Percentiles rank a stretch among this genome's conserved stretches.
Conservation (phyloP, 2,797 vertebrate species). For the Darevskia nairensis region DNA sequence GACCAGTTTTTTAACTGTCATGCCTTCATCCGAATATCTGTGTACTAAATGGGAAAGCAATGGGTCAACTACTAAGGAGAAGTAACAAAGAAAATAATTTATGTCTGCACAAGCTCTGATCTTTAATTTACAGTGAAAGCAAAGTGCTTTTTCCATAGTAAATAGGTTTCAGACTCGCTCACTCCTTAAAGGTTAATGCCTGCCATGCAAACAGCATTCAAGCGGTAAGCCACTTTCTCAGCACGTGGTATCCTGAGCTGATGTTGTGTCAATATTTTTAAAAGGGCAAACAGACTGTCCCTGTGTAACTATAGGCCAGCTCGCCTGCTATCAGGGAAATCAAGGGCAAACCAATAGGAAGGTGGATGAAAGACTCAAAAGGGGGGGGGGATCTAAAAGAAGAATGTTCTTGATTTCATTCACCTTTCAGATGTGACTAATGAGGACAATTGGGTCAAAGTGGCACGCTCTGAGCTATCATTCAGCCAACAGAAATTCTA, state of each 20-base stretch:
- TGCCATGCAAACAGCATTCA: conserved; percentile 32
- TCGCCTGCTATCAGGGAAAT: conserved; percentile 2
- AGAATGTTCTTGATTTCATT: conserved; percentile 7
- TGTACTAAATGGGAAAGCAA: conserved; percentile 20
- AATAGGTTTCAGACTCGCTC: conserved; percentile 29
- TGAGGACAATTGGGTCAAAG: not conserved
- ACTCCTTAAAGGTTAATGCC: conserved; percentile 39
- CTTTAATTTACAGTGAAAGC: conserved; percentile 18
- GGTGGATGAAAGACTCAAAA: not conserved
- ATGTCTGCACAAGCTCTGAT: conserved; percentile 5
- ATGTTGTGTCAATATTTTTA: conserved; percentile 43
- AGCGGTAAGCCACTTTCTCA: conserved; percentile 33
- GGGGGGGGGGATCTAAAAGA: not conserved
- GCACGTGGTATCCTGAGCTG: conserved; percentile 24
- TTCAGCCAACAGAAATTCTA: not conserved
- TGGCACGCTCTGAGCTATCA: not conserved
- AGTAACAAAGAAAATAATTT: not conserved
- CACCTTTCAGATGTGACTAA: not conserved
- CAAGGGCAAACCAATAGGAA: conserved; percentile 29
- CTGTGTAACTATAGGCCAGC: conserved; percentile 16
- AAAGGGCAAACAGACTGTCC: conserved; percentile 35
- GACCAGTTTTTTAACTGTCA: not conserved
- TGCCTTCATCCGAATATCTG: conserved; percentile 3
- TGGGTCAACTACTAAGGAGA: not conserved
- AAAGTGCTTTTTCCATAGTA: conserved; percentile 31